Evolutionary conservation across 2,113 vertebrate genomes (phyloP).

Genomic region (Callorhinus ursinus): DNA sequence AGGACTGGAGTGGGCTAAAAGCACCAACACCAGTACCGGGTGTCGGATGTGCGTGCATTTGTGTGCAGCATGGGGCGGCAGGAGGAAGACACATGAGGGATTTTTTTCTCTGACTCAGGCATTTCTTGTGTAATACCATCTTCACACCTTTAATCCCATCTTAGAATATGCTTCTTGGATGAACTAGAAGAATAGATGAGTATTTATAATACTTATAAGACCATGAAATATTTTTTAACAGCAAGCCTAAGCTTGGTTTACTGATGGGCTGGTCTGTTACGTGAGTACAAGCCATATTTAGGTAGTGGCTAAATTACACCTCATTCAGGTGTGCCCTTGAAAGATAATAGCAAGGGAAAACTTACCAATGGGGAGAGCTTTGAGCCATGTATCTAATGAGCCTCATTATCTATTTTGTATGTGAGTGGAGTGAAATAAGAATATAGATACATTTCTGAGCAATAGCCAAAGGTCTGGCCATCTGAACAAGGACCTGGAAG

Average conservation of each 20-base stretch:
- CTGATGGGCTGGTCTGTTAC: background rate
- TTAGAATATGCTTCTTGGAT: background rate
- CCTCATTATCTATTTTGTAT: background rate
- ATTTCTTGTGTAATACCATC: background rate
- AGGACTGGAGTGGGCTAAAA: background rate
- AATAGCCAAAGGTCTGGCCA: background rate
- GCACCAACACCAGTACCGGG: too few species aligned
- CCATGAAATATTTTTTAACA: background rate
- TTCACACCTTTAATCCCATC: background rate
- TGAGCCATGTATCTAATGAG: background rate
- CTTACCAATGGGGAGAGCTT: background rate
- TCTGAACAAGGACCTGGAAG: background rate
- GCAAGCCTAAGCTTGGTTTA: background rate
- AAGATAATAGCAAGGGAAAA: background rate
- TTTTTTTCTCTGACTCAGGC: background rate
- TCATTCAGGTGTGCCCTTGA: background rate
- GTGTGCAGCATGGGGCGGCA: background rate
- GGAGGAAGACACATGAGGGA: background rate
- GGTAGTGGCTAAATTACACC: background rate
- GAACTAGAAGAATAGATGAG: background rate
- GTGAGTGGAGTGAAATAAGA: background rate
- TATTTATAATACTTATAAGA: background rate
- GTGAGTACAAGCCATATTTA: background rate
- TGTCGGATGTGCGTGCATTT: rapidly evolving
- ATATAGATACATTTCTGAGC: background rate